A percentile compares a stretch with the other conserved stretches of the same genome.
Evolutionary conservation across 1,140 invertebrate genomes (phyloP).

Genomic region (Mactra quadrangularis): DNA sequence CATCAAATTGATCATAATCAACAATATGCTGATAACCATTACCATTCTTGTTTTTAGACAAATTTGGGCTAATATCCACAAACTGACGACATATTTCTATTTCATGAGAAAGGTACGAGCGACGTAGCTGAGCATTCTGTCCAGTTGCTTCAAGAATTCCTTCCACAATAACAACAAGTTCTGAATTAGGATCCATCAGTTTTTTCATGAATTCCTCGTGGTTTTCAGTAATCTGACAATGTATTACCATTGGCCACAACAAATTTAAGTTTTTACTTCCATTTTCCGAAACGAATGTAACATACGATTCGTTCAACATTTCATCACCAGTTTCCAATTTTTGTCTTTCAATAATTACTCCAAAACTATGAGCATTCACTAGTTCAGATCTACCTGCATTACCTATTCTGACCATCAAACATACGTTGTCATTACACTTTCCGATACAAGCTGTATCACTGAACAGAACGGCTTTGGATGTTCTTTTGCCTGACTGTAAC

Average conservation of each 20-base stretch:
- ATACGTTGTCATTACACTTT: conserved; percentile 90
- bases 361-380: conserved; percentile 93
- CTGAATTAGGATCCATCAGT: conserved; percentile 89
- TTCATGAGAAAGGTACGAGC: conserved; percentile 83
- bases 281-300: conserved; percentile 89
- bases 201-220: conserved; percentile 93
- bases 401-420: conserved; percentile 97
- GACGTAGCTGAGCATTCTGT: conserved; percentile 80
- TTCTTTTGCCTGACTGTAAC: conserved; percentile 91
- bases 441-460: conserved; percentile 94
- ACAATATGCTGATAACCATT: conserved; percentile 27
- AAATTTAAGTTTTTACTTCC: conserved; percentile 93
- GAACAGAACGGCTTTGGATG: conserved; percentile 96
- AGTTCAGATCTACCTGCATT: conserved; percentile 98
- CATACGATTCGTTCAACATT: conserved; percentile 72
- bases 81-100: conserved; percentile 69
- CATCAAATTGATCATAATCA: conserved; percentile 38
- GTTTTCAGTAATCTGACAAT: conserved; percentile 92
- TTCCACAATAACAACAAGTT: conserved; percentile 97
- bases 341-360: conserved; percentile 92
- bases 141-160: conserved; percentile 85
- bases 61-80: conserved; percentile 41
- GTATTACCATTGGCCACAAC: conserved; percentile 92
- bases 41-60: conserved; percentile 16
- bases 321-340: conserved; percentile 86